Evolutionary conservation across 2,888 invertebrate genomes (phyloP), one percentile per base, ranked within the genome.

Genomic region (Panzeria rudis): DNA sequence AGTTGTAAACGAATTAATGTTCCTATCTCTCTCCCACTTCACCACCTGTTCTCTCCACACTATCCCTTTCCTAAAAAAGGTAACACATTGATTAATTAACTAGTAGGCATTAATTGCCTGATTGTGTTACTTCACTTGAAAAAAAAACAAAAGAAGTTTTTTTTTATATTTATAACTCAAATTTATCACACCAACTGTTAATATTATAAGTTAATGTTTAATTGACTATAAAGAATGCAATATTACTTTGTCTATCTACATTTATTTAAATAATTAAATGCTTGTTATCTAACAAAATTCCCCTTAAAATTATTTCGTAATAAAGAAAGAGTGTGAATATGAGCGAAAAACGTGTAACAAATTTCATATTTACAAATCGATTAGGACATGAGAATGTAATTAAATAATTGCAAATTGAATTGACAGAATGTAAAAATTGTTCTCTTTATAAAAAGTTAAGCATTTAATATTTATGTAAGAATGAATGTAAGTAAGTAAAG

Each of bases 271-370:
- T 54, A 69, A 69, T 54, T 52, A 52, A 54, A 59, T 38, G 11
- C 9, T 59, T 20, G 23, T 62, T 23, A 66, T 54, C 9, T 54
- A 20, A 44, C 2, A 66, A 77, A 56, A 9, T 56, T 68, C 32
- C 66, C 61, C 11, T 29, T 17, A 0, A 50, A 5, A 35, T 35
- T 1, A 38, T 75, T 62, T 52, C 35, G 29, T 41, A 64, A 64
- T 66, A 3, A 38, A 17, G n/a, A n/a, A n/a, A 29, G 15, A 56
- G 47, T 68, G 56, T 59, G 54, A 68, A 66, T 47, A 41, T 77
- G 76, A 66, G 76, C 20, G 44, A 47, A 77, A 77, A 47, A 56
- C 47, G 44, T 66, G 44, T 35, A 77, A 66, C 13, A 54, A 64
- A 52, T 17, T 47, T 64, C 54, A 29, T 41, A 11, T 54, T 41